Conservation (phyloP, 2,797 vertebrate species). For the Lemur catta region DNA sequence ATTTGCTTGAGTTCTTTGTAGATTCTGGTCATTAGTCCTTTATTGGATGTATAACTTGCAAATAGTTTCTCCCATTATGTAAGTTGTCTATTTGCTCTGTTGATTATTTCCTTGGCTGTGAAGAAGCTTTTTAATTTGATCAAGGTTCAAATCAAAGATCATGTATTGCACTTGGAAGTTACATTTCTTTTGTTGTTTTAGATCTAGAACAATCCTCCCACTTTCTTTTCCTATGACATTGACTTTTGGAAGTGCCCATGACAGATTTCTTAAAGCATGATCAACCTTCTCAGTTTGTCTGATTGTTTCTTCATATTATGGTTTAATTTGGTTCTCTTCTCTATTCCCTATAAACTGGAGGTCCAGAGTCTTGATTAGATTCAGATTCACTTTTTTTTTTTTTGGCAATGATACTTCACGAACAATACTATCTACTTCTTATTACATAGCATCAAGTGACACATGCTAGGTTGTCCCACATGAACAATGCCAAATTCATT, state of each 20-base stretch:
- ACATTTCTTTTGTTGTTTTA: neutral
- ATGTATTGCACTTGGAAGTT: neutral
- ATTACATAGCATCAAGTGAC: neutral
- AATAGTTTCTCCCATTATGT: too few species aligned
- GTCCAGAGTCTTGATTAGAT: neutral
- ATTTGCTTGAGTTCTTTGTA: too few species aligned
- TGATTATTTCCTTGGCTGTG: too few species aligned
- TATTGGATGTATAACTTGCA: too few species aligned
- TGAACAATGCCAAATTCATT: neutral
- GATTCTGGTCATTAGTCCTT: too few species aligned
- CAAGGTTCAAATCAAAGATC: neutral
- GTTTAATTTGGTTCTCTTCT: neutral
- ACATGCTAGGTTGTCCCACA: neutral
- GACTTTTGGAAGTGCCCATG: neutral
- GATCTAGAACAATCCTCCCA: neutral
- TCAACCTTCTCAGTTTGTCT: neutral
- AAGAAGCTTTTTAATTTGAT: too few species aligned
- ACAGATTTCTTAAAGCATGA: neutral
- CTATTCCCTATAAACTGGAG: neutral
- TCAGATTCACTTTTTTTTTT: neutral
- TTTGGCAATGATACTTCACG: neutral
- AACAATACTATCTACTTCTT: neutral
- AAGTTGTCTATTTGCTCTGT: too few species aligned
- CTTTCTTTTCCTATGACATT: neutral
- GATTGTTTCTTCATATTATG: neutral